phyloP scores from a whole-genome alignment of 2,888 invertebrate genomes.

The Mythimna lalbum region DNA sequence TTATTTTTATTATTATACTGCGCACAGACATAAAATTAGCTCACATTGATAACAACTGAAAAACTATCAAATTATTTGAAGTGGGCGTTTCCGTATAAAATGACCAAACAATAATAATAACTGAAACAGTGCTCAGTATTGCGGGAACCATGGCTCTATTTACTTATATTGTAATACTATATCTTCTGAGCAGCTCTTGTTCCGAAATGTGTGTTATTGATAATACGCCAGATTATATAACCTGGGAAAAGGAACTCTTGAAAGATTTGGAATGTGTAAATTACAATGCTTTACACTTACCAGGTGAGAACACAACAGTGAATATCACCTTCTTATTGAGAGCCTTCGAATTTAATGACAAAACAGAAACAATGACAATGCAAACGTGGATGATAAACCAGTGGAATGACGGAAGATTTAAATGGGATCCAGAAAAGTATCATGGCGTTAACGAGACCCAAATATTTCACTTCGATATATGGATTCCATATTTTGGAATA shows the following conservation, averaged over 20 bases:
- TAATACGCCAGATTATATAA: conserved; percentile 39
- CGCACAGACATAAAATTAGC: background rate
- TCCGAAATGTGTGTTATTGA: conserved; percentile 29
- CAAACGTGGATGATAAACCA: conserved; percentile 47
- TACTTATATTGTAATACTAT: conserved; percentile 33
- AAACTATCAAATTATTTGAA: no score
- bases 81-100: conserved; percentile 29
- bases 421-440: conserved; percentile 69
- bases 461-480: conserved; percentile 39
- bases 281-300: conserved; percentile 5
- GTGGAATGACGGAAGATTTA: conserved; percentile 68
- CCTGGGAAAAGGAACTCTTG: conserved; percentile 59
- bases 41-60: background rate
- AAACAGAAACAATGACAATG: conserved; percentile 64
- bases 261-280: conserved; percentile 36
- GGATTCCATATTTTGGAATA: conserved; percentile 66
- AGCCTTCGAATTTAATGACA: conserved; percentile 64
- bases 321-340: conserved; percentile 59
- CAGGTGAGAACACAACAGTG: conserved; percentile 41
- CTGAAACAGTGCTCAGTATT: conserved; percentile 36
- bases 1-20: no score
- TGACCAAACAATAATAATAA: background rate
- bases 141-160: conserved; percentile 38
- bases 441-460: conserved; percentile 54
- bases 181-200: conserved; percentile 3